These are phyloP conservation scores for Coelogynopora nodosa DNA, from an alignment of 2,888 invertebrate genomes.

Conservation along the genomic window DNA sequence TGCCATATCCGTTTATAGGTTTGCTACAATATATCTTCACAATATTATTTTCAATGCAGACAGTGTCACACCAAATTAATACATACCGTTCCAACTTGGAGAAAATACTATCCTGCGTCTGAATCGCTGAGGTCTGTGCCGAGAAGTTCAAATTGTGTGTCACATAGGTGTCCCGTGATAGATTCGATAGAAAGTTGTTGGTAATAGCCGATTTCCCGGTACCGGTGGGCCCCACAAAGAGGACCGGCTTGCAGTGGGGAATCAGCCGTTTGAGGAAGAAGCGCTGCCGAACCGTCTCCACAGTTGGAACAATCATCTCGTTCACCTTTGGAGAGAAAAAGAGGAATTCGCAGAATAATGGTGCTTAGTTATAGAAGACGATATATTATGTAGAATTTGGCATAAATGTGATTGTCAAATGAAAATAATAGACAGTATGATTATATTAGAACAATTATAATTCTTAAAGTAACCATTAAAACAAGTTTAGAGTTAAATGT, in stretches of 20 bases:
- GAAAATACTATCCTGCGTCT: constrained; percentile 61
- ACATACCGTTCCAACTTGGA: constrained; percentile 59
- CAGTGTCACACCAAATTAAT: background rate
- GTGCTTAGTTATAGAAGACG: too few relatives aligned
- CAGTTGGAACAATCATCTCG: constrained; percentile 62
- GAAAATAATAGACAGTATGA: too few relatives aligned
- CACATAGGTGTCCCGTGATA: constrained; percentile 57
- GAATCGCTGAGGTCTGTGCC: constrained; percentile 60
- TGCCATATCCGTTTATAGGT: too few relatives aligned
- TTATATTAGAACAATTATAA: too few relatives aligned
- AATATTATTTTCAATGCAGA: too few relatives aligned
- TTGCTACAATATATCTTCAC: too few relatives aligned
- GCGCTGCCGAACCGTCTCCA: constrained; percentile 57
- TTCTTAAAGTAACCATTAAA: too few relatives aligned
- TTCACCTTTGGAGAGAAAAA: constrained; percentile 21
- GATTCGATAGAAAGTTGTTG: constrained; percentile 55
- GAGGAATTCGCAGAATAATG: too few relatives aligned
- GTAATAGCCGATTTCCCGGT: constrained; percentile 61
- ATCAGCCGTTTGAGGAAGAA: constrained; percentile 57
- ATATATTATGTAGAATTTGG: too few relatives aligned
- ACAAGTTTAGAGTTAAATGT: too few relatives aligned
- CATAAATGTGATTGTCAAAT: too few relatives aligned
- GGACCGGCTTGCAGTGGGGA: constrained; percentile 58
- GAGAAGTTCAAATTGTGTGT: constrained; percentile 60
- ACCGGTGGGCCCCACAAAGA: constrained; percentile 61